phyloP scores from a whole-genome alignment of 2,113 vertebrate species.

The Neogobius melanostomus region DNA sequence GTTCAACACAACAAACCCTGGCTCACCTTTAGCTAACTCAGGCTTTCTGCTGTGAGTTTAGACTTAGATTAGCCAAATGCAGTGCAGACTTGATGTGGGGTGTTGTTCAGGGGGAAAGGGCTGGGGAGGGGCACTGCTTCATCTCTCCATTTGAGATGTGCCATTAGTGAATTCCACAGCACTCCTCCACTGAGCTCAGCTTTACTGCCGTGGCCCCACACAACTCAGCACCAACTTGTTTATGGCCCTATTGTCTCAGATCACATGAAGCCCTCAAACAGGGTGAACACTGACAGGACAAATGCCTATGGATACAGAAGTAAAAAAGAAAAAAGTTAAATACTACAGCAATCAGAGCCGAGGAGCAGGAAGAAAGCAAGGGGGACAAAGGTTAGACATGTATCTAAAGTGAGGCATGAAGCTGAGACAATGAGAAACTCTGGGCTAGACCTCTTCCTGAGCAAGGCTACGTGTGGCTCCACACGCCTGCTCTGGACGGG shows the following conservation, averaged over 20 bases:
- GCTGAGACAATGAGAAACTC: slow-evolving; percentile 59
- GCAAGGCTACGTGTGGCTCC: slow-evolving; percentile 50
- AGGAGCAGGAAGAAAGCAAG: slow-evolving; percentile 52
- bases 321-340: slow-evolving; percentile 14
- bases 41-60: slow-evolving; percentile 65
- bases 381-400: slow-evolving; percentile 74
- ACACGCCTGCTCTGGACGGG: slow-evolving; percentile 43
- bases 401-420: slow-evolving; percentile 65
- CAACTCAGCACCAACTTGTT: slow-evolving; percentile 67
- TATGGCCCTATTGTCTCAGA: slow-evolving; percentile 71
- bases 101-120: slow-evolving; percentile 36
- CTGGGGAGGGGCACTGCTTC: slow-evolving; percentile 30
- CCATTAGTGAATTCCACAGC: slow-evolving; percentile 81
- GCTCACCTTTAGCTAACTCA: slow-evolving; percentile 54
- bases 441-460: slow-evolving; percentile 67
- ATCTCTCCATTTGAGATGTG: slow-evolving; percentile 72
- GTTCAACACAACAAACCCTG: slow-evolving; percentile 53
- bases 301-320: slow-evolving; percentile 43
- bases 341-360: slow-evolving; percentile 23
- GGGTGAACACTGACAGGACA: slow-evolving; percentile 59
- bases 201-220: slow-evolving; percentile 65
- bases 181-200: slow-evolving; percentile 67
- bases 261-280: slow-evolving; percentile 71
- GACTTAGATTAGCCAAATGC: slow-evolving; percentile 66
- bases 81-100: slow-evolving; percentile 46